These are phyloP conservation scores for Lordiphosa andalusiaca DNA, from an alignment of 2,888 invertebrate species.

Conservation along the genomic window DNA sequence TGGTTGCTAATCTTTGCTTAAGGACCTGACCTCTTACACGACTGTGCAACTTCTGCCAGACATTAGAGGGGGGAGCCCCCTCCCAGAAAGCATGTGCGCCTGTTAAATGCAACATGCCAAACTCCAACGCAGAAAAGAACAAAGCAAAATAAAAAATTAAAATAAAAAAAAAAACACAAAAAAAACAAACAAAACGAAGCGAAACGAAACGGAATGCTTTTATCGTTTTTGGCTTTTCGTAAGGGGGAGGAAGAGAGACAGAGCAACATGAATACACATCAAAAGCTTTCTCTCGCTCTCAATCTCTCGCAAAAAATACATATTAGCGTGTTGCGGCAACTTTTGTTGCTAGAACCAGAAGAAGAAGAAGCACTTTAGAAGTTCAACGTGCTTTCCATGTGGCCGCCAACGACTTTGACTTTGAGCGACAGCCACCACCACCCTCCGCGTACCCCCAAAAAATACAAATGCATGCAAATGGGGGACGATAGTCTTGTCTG, in stretches of 20 bases:
- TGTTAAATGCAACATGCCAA: conserved; percentile 48
- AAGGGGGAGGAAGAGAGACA: conserved; percentile 16
- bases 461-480: conserved; percentile 5
- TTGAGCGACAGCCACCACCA: conserved; percentile 17
- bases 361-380: conserved; percentile 49
- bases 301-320: conserved; percentile 4
- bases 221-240: conserved; percentile 11
- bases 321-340: conserved; percentile 31
- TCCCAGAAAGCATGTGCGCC: conserved; percentile 47
- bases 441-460: conserved; percentile 18
- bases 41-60: conserved; percentile 6
- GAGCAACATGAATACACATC: conserved; percentile 32
- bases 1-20: conserved; percentile 5
- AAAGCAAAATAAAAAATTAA: conserved; percentile 27
- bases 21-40: conserved; percentile 42
- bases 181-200: conserved; percentile 22
- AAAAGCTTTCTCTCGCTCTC: conserved; percentile 48
- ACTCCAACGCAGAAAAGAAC: conserved; percentile 36
- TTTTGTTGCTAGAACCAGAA: conserved; percentile 34
- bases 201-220: conserved; percentile 17
- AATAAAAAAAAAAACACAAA: too few relatives aligned
- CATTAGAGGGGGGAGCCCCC: neutral
- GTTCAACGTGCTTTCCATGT: conserved; percentile 52
- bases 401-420: conserved; percentile 25
- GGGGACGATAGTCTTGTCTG: conserved; percentile 39